phyloP scores from a whole-genome alignment of 2,888 invertebrate species.

The Ctena decussata region DNA sequence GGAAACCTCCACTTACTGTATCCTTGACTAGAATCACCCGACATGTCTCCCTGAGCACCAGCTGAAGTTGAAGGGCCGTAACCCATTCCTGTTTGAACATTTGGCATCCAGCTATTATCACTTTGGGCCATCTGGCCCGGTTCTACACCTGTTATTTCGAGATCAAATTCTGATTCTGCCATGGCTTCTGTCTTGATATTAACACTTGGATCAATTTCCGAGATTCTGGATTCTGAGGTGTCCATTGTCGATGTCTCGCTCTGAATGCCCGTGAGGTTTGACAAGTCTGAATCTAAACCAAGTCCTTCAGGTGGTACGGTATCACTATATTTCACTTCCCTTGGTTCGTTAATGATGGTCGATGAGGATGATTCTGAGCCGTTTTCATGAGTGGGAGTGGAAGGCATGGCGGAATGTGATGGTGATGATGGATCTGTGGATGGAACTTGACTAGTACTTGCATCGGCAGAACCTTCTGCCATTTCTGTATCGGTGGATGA shows the following conservation, averaged over 20 bases:
- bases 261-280: background rate
- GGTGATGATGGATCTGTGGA: too few relatives aligned
- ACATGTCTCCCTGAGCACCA: background rate
- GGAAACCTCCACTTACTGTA: conserved; percentile 6
- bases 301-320: conserved; percentile 37
- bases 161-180: conserved; percentile 7
- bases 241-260: background rate
- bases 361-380: too few relatives aligned
- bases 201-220: background rate
- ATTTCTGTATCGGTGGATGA: background rate
- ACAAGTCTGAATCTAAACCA: conserved; percentile 26
- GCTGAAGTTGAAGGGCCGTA: too few relatives aligned
- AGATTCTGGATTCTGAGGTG: background rate
- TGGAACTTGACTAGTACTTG: conserved; percentile 5
- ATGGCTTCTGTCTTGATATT: background rate
- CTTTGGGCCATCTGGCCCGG: background rate
- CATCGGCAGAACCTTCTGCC: background rate
- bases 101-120: background rate
- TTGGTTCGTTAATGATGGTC: background rate
- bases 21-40: background rate
- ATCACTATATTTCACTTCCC: conserved; percentile 32
- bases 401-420: background rate
- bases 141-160: conserved; percentile 14
- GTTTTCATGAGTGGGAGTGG: too few relatives aligned
- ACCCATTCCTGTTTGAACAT: background rate